These are phyloP conservation scores for Castor canadensis DNA, from an alignment of 2,113 vertebrate genomes.

Conservation along the genomic window DNA sequence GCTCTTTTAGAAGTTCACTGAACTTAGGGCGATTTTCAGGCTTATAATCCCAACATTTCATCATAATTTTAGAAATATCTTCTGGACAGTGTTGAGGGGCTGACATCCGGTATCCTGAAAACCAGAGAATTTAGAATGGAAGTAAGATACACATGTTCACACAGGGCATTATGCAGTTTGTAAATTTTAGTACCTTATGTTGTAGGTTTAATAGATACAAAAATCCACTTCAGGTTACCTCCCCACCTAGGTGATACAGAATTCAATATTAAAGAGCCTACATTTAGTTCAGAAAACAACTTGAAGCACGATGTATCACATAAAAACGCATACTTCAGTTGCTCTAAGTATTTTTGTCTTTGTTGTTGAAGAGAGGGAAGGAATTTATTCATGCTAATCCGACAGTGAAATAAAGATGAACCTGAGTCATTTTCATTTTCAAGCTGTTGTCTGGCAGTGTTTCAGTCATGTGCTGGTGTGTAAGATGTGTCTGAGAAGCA, in stretches of 20 bases:
- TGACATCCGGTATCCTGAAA: conserved; percentile 95
- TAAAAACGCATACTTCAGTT: background rate
- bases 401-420: conserved; percentile 7
- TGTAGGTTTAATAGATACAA: background rate
- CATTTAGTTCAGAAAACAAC: background rate
- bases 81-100: conserved; percentile 96
- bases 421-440: background rate
- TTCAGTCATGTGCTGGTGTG: too few relatives aligned
- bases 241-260: background rate
- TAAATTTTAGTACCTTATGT: background rate
- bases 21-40: conserved; percentile 96
- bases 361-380: background rate
- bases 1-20: conserved; percentile 92
- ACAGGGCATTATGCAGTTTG: background rate
- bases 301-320: background rate
- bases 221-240: background rate
- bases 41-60: conserved; percentile 96
- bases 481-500: background rate
- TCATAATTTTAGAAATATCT: conserved; percentile 96
- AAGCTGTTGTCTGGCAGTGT: background rate
- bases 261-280: background rate
- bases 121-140: conserved; percentile 42
- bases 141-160: background rate
- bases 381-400: background rate
- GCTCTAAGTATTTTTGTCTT: background rate